Percentiles rank a stretch among this genome's conserved stretches.
phyloP scores from a whole-genome alignment of 2,113 vertebrate genomes.

The Protobothrops flavoviridis region DNA sequence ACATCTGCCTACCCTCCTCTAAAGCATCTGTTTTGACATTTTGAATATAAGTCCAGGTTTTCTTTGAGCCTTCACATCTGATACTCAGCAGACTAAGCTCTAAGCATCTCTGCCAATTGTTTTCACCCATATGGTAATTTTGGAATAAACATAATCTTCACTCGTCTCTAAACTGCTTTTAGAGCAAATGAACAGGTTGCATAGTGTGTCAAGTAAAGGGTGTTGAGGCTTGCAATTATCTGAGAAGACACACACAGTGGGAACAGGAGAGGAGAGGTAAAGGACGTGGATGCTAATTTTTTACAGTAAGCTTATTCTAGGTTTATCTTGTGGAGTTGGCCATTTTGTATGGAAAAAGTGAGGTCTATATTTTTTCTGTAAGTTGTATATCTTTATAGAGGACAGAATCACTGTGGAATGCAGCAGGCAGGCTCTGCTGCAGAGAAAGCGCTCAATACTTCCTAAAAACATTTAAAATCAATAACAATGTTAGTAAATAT shows the following conservation, averaged over 20 bases:
- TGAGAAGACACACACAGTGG: background rate
- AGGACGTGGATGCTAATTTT: background rate
- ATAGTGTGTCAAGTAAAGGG: background rate
- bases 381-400: background rate
- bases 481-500: background rate
- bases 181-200: background rate
- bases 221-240: background rate
- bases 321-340: background rate
- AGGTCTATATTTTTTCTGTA: background rate
- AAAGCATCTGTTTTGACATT: background rate
- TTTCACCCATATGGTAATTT: background rate
- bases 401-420: background rate
- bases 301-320: background rate
- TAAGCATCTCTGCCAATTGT: background rate
- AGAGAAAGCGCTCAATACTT: background rate
- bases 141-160: background rate
- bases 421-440: background rate
- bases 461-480: background rate
- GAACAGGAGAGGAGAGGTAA: background rate
- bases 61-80: background rate
- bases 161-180: background rate
- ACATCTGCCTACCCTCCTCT: background rate
- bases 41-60: background rate
- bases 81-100: background rate
- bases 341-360: background rate